Conservation (phyloP, 2,113 vertebrate genomes). For the Acrocephalus arundinaceus region DNA sequence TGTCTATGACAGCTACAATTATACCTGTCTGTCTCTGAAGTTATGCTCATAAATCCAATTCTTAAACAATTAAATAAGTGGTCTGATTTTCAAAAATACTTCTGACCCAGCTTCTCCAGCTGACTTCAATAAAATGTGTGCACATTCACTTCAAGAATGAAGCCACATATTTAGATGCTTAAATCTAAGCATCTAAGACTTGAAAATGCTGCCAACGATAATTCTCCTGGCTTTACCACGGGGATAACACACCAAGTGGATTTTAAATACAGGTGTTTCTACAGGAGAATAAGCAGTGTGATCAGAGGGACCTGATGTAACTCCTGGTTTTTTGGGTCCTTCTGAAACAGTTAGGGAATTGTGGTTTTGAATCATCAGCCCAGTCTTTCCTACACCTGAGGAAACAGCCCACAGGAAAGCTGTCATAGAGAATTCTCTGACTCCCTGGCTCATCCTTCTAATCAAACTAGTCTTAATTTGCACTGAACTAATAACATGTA, state of each 20-base stretch:
- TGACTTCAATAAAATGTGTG: background rate
- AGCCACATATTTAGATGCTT: conserved; percentile 22
- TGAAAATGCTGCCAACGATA: conserved; percentile 17
- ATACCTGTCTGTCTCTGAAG: background rate
- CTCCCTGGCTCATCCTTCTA: background rate
- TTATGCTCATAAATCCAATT: background rate
- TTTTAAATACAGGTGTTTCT: conserved; percentile 34
- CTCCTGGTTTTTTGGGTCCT: background rate
- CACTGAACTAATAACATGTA: background rate
- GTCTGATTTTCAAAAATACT: conserved; percentile 10
- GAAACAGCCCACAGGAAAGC: conserved; percentile 1
- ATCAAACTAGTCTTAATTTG: background rate
- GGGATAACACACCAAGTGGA: background rate
- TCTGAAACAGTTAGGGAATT: background rate
- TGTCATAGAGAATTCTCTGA: background rate
- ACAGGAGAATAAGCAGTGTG: background rate
- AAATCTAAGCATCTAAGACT: conserved; percentile 15
- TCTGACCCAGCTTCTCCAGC: conserved; percentile 10
- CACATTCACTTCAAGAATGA: conserved; percentile 4
- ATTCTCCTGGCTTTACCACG: background rate
- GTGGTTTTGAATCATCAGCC: background rate
- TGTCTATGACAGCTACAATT: background rate
- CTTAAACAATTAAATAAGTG: conserved; percentile 18
- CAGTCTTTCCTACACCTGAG: background rate
- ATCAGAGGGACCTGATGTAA: background rate